A percentile compares a stretch with the other conserved stretches of the same genome.
Conservation (phyloP, 2,888 invertebrate species). For the Limenitis arthemis region DNA sequence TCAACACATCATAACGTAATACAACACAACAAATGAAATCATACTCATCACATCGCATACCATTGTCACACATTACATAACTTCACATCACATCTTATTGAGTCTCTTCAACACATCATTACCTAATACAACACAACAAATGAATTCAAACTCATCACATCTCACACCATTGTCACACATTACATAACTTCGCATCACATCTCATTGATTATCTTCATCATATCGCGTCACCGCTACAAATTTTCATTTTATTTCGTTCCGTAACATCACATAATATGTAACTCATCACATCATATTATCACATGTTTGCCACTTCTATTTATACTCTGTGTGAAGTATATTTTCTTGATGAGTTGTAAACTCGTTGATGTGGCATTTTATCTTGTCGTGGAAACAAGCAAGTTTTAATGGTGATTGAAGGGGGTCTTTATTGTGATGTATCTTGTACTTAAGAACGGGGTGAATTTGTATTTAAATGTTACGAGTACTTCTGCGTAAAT, state of each 20-base stretch:
- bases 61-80: no score
- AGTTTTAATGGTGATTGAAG: constrained; percentile 51
- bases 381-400: constrained; percentile 43
- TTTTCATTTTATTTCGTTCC: no score
- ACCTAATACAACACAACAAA: background rate
- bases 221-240: no score
- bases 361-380: constrained; percentile 43
- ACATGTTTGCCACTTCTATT: background rate
- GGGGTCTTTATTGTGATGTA: constrained; percentile 21
- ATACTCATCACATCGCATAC: no score
- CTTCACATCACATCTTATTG: no score
- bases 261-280: background rate
- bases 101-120: no score
- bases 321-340: constrained; percentile 1
- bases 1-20: no score
- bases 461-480: constrained; percentile 2
- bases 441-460: constrained; percentile 7
- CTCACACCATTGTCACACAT: no score
- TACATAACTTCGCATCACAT: no score
- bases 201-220: background rate
- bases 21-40: no score
- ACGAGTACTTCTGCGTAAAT: background rate
- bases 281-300: background rate
- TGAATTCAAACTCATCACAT: background rate
- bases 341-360: constrained; percentile 44